These are phyloP conservation scores for Drosophila fuyamai DNA, from an alignment of 1,140 invertebrate genomes.

Conservation along the genomic window DNA sequence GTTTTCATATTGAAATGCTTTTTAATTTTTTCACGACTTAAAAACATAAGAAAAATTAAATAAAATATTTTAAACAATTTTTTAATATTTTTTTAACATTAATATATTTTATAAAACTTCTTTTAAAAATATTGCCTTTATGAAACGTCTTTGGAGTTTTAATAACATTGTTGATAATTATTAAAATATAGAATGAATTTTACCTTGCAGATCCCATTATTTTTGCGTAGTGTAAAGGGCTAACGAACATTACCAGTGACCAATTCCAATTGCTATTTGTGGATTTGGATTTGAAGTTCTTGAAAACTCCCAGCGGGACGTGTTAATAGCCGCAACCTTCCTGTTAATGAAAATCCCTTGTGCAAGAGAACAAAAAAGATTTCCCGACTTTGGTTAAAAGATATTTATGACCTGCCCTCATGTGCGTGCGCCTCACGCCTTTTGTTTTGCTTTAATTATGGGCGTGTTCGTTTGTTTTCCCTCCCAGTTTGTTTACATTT, in stretches of 20 bases:
- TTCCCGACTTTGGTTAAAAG: constrained; percentile 29
- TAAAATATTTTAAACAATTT: too few relatives aligned
- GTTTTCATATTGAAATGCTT: too few relatives aligned
- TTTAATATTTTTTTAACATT: too few relatives aligned
- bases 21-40: too few relatives aligned
- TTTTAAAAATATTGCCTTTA: too few relatives aligned
- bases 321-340: constrained; percentile 68
- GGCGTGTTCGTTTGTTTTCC: constrained; percentile 38
- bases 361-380: constrained; percentile 9
- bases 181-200: too few relatives aligned
- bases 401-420: constrained; percentile 51
- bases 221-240: not conserved
- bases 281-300: constrained; percentile 34
- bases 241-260: constrained; percentile 19
- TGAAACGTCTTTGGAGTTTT: too few relatives aligned
- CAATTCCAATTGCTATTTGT: constrained; percentile 25
- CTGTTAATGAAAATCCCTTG: constrained; percentile 72
- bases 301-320: constrained; percentile 30
- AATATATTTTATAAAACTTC: too few relatives aligned
- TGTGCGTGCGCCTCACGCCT: constrained; percentile 14
- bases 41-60: too few relatives aligned
- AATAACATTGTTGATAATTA: too few relatives aligned
- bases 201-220: too few relatives aligned
- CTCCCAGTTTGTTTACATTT: constrained; percentile 22
- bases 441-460: constrained; percentile 79